Evolutionary conservation across 2,888 invertebrate species (phyloP), one percentile per base, ranked within the genome.

Genomic region (Theretra japonica): DNA sequence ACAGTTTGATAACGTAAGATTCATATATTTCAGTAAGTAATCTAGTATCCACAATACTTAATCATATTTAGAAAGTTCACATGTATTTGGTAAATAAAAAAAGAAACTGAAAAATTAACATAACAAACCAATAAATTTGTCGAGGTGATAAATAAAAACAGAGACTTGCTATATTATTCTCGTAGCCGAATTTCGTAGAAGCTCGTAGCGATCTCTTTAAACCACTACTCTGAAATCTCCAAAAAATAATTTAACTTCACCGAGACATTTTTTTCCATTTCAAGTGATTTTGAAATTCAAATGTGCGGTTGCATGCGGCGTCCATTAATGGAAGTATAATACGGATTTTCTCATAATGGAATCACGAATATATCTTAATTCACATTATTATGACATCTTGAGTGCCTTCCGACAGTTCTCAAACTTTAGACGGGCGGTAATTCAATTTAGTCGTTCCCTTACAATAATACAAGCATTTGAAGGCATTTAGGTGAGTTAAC

Each of bases 301-400:
- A 72, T 69, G 56, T 57, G 62, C 23, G 57, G 48, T n/a, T 70
- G 48, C 48, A 72, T 33, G 68, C 23, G 41, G 48, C 58, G 33
- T 19, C 62, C 60, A 70, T 70, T 72, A 72, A 72, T 70, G 73
- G 88, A 86, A 83, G 90, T 88, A 90, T 90, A 90, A 87, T 87
- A 84, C 82, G 84, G 72, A 75, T 79, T 81, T 73, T 74, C 76
- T 70, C 77, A 75, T 87, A 89, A 90, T 88, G 86, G 88, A 86
- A 84, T 84, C 81, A 81, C 79, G 82, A 86, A 87, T 86, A 84
- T 82, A 85, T 83, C 79, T 81, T 75, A 80, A 82, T 85, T 80
- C 80, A 77, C 75, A 82, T 86, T 85, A 84, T 83, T 86, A 82
- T 82, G 82, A 81, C 78, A 82, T 81, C 76, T 79, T 77, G 77